These are phyloP conservation scores for Micromesistius poutassou DNA, from an alignment of 2,797 vertebrate genomes.

Conservation along the genomic window DNA sequence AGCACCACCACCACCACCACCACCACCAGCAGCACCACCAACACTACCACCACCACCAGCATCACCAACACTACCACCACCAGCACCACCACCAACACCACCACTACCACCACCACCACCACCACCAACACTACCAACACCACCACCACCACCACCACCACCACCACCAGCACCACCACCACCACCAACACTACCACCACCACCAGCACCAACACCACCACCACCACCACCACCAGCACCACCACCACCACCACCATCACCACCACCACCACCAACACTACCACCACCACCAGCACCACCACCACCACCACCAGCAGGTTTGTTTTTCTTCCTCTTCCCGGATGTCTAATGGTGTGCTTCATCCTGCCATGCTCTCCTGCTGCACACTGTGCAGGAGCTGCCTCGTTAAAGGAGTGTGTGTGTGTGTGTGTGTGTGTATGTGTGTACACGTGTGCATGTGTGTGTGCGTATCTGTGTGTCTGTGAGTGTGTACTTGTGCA, in stretches of 20 bases:
- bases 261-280: background rate
- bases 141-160: no score
- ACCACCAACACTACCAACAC: no score
- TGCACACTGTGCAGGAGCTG: background rate
- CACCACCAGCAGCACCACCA: no score
- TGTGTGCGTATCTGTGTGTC: background rate
- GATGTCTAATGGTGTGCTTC: background rate
- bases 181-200: no score
- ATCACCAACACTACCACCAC: no score
- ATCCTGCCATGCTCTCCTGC: background rate
- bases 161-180: no score
- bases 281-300: background rate
- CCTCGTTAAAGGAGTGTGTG: background rate
- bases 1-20: no score
- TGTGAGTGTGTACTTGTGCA: background rate
- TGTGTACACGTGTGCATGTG: background rate
- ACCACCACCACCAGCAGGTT: background rate
- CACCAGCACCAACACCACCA: no score
- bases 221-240: background rate
- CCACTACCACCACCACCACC: no score
- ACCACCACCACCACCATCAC: background rate
- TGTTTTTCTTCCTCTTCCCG: background rate
- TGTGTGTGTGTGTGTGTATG: slow-evolving; percentile 19
- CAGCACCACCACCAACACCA: no score
- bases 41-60: no score